Base-by-base conservation (phyloP, 2,888 invertebrate species). In the Molorchus minor region DNA sequence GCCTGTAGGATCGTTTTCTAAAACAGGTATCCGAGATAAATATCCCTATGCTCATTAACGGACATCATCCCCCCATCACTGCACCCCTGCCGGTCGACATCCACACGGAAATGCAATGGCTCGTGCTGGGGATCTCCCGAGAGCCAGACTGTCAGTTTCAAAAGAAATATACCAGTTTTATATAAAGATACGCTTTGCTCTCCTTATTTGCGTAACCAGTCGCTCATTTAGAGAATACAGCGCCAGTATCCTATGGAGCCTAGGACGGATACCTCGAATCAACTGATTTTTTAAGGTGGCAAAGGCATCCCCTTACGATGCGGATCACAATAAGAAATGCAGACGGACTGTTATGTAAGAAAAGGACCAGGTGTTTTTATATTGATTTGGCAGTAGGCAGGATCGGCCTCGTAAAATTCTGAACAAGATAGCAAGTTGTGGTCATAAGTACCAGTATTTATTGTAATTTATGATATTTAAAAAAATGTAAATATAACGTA, bases 291-390 rank as follows among this genome's bases (percentile, higher is more conserved):
- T 61, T n/a, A 53, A 56, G 19, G 56, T 65, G 65, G 65, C 61
- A 61, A 36, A 58, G 53, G 17, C 57, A 55, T 56, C 56, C 65
- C 55, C 61, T 65, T 65, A 55, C 64, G 33, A 44, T 43, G 16
- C 25, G 62, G 59, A 63, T 62, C 44, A 67, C 57, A 70, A 69
- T 65, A 55, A 53, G 60, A 58, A 57, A 63, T 59, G 71, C 74
- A 71, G 71, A 68, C 72, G 69, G 71, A 72, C 73, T 73, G 74
- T 75, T 74, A 68, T 72, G 74, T 69, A 75, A 74, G 76, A 72
- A 75, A 72, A 61, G 62, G 73, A 65, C 77, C 78, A 78, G 78
- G 78, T 78, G 78, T 77, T 77, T 77, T 77, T 76, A 71, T 75
- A 76, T 75, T 70, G 77, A 76, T 77, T 76, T 75, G 72, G 72